Conservation (phyloP, 2,113 vertebrate genomes). For the Columba janthina region DNA sequence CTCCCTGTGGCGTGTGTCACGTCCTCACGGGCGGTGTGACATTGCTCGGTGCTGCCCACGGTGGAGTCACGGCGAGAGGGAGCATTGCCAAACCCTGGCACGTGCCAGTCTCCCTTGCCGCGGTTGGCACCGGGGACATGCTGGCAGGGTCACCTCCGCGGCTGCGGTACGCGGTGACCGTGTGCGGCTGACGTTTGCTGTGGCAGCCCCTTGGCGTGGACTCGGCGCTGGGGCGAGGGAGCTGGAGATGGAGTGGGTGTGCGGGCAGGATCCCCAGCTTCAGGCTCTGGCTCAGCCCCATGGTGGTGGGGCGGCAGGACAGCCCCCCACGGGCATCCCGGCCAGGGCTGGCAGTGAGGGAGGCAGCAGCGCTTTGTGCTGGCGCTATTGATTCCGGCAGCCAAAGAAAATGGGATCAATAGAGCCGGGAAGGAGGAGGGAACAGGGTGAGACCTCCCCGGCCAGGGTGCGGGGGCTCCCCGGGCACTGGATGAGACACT, state of each 20-base stretch:
- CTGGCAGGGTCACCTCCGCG: conserved; percentile 6
- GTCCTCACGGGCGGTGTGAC: conserved; percentile 17
- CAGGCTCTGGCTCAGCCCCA: fast-evolving
- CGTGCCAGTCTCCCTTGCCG: neutral
- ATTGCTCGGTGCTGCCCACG: neutral
- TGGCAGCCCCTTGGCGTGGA: fast-evolving
- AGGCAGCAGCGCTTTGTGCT: neutral
- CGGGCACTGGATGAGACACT: neutral
- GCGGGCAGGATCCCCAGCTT: neutral
- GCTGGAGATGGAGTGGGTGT: fast-evolving
- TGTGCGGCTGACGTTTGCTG: fast-evolving
- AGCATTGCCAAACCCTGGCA: neutral
- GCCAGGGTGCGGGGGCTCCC: neutral
- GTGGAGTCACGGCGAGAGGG: neutral
- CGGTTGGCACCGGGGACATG: neutral
- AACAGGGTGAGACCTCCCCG: fast-evolving
- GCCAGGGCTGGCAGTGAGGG: neutral
- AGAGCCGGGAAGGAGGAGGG: neutral
- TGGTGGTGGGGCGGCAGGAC: neutral
- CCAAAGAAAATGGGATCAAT: conserved; percentile 13
- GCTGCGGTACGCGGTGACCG: neutral
- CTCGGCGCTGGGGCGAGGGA: fast-evolving
- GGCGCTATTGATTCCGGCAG: neutral
- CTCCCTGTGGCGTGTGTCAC: neutral
- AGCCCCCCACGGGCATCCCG: neutral